Base-by-base conservation (phyloP, 2,888 invertebrate species). In the Aspidiotus rigidus region DNA sequence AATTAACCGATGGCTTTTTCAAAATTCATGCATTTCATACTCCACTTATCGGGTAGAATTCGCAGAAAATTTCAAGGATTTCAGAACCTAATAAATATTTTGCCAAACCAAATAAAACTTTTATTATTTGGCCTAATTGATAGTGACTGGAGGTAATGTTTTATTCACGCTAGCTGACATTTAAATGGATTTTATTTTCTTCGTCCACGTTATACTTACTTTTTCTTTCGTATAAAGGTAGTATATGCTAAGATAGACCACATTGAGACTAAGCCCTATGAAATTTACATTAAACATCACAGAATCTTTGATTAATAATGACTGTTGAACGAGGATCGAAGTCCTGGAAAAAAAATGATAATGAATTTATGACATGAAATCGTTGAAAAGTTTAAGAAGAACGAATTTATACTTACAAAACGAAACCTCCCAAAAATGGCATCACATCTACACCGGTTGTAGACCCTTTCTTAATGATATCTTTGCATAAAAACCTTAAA, bases 381-480 rank as follows among this genome's bases (percentile, higher is more conserved):
- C 28, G 28, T 11, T 3, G 56, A 2, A 69, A 69, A 69, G 15
- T 13, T 54, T 49, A 54, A 42, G 59, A 15, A 61, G 44, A 69
- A 61, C n/a, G 64, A 39, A 54, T 17, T 39, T 73, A 13, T 17
- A 85, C 88, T 85, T 79, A 90, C 90, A 90, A 83, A 71, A 86
- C 83, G 73, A 86, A 77, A 79, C 90, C 90, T 54, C 89, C 90
- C 56, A 88, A 76, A 77, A 90, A 90, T 0, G 89, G 88, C 77
- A 84, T 83, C 39, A 86, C 80, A 60, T 85, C 83, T 72, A 85
- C 81, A 69, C 84, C 84, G 74, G 82, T 81, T 0, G 89, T 85
- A 74, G 80, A 82, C 16, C 84, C 84, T 75, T 85, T 85, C 75
- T 85, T 85, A 72, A 86, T 83, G 72, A 90, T 87, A 75, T 89